Conservation (phyloP, 2,888 invertebrate species). For the Scaptomyza parva region DNA sequence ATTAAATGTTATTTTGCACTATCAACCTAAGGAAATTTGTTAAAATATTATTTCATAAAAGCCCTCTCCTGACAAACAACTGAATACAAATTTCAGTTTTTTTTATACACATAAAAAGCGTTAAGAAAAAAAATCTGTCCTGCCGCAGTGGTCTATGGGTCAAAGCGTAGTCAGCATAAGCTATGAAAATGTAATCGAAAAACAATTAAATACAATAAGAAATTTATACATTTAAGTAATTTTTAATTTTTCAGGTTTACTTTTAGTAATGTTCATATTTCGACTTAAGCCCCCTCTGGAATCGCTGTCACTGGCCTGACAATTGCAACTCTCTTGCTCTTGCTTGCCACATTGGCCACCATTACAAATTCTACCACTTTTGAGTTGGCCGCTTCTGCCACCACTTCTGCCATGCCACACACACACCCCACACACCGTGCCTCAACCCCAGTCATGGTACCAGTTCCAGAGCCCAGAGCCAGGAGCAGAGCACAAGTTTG, state of each 20-base stretch:
- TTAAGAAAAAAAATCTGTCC: constrained; percentile 34
- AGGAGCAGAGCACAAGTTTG: constrained; percentile 52
- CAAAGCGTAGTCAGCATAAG: too few relatives aligned
- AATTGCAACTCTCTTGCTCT: constrained; percentile 19
- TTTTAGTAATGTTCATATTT: too few relatives aligned
- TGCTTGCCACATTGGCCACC: constrained; percentile 58
- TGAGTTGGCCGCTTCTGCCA: constrained; percentile 50
- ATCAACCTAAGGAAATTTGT: too few relatives aligned
- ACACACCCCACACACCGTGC: constrained; percentile 9
- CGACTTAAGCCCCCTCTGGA: background rate
- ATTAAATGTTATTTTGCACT: too few relatives aligned
- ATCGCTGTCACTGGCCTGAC: constrained; percentile 30
- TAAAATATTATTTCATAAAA: too few relatives aligned
- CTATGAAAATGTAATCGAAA: too few relatives aligned
- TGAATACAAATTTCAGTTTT: too few relatives aligned
- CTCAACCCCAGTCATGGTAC: constrained; percentile 17
- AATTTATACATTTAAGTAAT: too few relatives aligned
- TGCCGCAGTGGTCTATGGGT: constrained; percentile 57
- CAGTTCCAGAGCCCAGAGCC: constrained; percentile 32
- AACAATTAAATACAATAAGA: too few relatives aligned
- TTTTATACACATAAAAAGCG: too few relatives aligned
- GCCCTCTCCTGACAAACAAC: too few relatives aligned
- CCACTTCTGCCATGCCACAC: constrained; percentile 46
- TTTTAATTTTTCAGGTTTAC: too few relatives aligned
- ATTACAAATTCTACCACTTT: constrained; percentile 78